phyloP scores from a whole-genome alignment of 2,113 vertebrate species.

The Empidonax traillii region DNA sequence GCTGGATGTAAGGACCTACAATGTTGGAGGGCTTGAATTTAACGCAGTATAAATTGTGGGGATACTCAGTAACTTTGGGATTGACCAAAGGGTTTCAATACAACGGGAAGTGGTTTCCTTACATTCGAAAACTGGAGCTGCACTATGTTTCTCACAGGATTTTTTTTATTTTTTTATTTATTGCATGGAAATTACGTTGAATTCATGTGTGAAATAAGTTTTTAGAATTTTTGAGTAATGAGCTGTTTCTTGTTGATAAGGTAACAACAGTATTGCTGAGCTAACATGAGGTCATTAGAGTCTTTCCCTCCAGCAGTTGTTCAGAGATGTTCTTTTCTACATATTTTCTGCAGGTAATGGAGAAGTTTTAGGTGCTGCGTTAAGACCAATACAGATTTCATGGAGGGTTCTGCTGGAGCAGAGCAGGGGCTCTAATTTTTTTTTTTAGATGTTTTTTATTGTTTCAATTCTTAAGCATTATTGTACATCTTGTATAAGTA shows the following conservation, averaged over 20 bases:
- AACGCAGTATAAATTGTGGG: not conserved
- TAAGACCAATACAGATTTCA: not conserved
- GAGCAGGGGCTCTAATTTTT: not conserved
- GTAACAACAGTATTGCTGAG: not conserved
- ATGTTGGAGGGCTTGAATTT: not conserved
- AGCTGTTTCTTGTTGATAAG: not conserved
- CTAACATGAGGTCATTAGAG: fast-evolving
- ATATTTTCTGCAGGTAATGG: not conserved
- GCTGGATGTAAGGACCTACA: slow-evolving; percentile 81
- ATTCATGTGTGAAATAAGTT: not conserved
- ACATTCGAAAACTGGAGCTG: not conserved
- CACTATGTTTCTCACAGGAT: fast-evolving
- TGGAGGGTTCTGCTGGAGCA: not conserved
- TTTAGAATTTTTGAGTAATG: not conserved
- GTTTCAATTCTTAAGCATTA: not conserved
- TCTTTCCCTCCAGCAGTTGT: not conserved
- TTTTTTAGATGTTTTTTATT: not conserved
- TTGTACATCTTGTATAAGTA: not conserved
- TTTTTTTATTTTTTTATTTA: not conserved
- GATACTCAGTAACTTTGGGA: not conserved
- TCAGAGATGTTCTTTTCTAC: not conserved
- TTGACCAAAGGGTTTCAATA: not conserved
- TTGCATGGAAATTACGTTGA: not conserved
- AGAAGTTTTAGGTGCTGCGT: not conserved
- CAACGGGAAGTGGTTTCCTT: not conserved